Conservation (phyloP, 2,113 vertebrate species). For the Heterotis niloticus region DNA sequence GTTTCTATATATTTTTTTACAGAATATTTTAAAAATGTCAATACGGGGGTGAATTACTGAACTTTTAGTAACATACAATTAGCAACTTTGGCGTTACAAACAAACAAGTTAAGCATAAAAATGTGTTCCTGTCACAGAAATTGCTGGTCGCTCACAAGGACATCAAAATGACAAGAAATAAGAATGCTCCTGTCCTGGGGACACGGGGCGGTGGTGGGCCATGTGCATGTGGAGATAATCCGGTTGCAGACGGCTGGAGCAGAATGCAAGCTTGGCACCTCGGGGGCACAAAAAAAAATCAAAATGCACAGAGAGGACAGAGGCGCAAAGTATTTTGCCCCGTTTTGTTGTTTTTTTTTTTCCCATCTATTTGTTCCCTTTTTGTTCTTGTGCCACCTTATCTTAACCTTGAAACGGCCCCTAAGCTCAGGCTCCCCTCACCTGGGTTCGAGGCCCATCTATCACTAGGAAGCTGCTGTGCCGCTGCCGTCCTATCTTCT, state of each 20-base stretch:
- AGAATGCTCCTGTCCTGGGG: conserved; percentile 48
- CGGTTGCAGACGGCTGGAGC: conserved; percentile 46
- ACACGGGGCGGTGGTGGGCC: conserved; percentile 43
- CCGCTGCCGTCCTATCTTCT: background rate
- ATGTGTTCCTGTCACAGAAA: too few relatives aligned
- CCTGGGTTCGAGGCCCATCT: background rate
- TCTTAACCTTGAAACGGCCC: conserved; percentile 22
- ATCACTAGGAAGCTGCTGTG: background rate
- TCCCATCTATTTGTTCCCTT: background rate
- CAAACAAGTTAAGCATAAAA: too few relatives aligned
- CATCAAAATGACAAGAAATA: conserved; percentile 59
- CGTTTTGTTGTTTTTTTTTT: background rate
- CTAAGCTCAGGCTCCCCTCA: background rate
- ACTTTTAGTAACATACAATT: too few relatives aligned
- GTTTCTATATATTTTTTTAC: too few relatives aligned
- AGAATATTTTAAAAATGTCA: too few relatives aligned
- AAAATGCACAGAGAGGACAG: conserved; percentile 7
- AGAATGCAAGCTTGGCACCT: conserved; percentile 32
- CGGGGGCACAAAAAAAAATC: conserved; percentile 35
- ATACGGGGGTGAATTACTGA: too few relatives aligned
- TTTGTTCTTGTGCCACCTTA: background rate
- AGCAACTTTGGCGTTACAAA: too few relatives aligned
- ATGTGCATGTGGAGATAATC: conserved; percentile 61
- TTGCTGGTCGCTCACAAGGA: conserved; percentile 26
- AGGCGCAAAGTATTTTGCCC: background rate